Base-by-base conservation (phyloP, 92 coral and sea anemone species). In the Heteractis magnifica region DNA sequence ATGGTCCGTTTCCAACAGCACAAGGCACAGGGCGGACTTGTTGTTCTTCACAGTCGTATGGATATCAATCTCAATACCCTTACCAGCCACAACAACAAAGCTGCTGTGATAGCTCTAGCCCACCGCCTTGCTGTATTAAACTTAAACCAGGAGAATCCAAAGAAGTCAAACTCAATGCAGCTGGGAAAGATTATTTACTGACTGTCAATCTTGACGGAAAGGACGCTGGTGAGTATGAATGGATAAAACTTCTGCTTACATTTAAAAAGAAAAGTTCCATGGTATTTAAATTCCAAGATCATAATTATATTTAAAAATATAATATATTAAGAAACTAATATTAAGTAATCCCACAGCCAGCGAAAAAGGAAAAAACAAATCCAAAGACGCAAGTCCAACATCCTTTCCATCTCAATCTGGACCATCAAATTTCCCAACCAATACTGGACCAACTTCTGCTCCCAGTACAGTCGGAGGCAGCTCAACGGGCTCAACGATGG, bases 111-210 rank as follows among this genome's bases (percentile, higher is more conserved):
- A 68, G 77, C 51, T 49, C 76, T 44, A 68, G 41, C 10, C 76
- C 84, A 19, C 84, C 84, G 50, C 77, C 84, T 5, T 81, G 84
- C 52, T 81, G 84, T 16, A 81, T 81, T 8, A 81, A 68, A 49
- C 75, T 81, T 4, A 81, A 81, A 51, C 84, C 84, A 19, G 84
- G 84, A 11, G 52, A 81, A 0, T 68, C 84, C 4, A 81, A 81
- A 51, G 10, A 70, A 26, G 20, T 81, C 14, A 21, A 65, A 5
- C 77, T 81, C 16, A 71, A 81, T 48, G 77, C 84, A 15, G 77
- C 56, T 81, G 84, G 84, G 19, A 74, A 81, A 65, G 52, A 81
- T 34, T 81, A 81, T 50, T 48, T 81, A 21, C 70, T 81, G 52
- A 68, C 84, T 0, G 55, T 81, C 7, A 68, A 81, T 70, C 84